These are phyloP conservation scores for Pangasianodon gigas DNA, from an alignment of 2,113 vertebrate species.

Conservation along the genomic window DNA sequence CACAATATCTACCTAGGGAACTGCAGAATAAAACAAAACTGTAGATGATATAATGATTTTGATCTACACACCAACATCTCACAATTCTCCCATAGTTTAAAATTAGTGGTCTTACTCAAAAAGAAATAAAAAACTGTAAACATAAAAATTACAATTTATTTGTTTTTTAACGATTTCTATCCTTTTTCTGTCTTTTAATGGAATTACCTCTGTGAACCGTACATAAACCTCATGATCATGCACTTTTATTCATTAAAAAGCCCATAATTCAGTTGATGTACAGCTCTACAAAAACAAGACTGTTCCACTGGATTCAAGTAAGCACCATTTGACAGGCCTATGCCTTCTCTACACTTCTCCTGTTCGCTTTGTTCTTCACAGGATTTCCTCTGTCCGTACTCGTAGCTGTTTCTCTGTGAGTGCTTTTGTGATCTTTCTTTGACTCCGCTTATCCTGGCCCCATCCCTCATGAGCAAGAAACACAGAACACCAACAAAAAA, in stretches of 20 bases:
- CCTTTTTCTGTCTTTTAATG: slow-evolving; percentile 47
- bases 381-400: slow-evolving; percentile 37
- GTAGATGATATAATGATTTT: slow-evolving; percentile 48
- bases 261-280: slow-evolving; percentile 60
- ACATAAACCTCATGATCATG: slow-evolving; percentile 63
- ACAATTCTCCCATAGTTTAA: slow-evolving; percentile 63
- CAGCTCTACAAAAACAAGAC: slow-evolving; percentile 60
- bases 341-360: slow-evolving; percentile 38
- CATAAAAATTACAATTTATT: slow-evolving; percentile 55
- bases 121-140: slow-evolving; percentile 58
- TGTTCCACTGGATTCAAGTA: slow-evolving; percentile 66
- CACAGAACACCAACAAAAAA: slow-evolving; percentile 62
- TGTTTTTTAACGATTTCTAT: slow-evolving; percentile 44
- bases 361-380: slow-evolving; percentile 29
- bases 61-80: slow-evolving; percentile 65
- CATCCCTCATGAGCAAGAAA: slow-evolving; percentile 55
- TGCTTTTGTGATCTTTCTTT: slow-evolving; percentile 41
- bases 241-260: slow-evolving; percentile 60
- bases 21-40: slow-evolving; percentile 60
- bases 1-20: slow-evolving; percentile 70
- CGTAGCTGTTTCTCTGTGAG: slow-evolving; percentile 1
- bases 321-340: slow-evolving; percentile 57
- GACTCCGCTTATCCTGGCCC: slow-evolving; percentile 23
- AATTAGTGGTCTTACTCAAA: slow-evolving; percentile 75
- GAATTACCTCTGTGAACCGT: slow-evolving; percentile 60